Percentiles rank a stretch among this genome's conserved stretches.
These are phyloP conservation scores for Bergia sp. DNA, from an alignment of 92 coral and sea anemone genomes.

Conservation along the genomic window DNA sequence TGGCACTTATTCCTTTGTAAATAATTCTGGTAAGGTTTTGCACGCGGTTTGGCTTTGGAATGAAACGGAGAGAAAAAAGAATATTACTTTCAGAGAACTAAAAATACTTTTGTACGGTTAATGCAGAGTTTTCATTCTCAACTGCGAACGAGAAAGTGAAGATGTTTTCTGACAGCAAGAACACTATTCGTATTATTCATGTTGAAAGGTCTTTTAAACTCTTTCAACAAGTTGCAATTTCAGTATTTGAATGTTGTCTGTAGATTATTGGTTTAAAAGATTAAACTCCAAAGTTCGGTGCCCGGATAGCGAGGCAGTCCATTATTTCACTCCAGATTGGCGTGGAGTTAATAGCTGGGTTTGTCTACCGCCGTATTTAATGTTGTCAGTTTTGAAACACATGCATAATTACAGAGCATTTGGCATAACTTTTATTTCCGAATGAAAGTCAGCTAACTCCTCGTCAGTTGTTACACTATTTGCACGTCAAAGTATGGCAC, in stretches of 20 bases:
- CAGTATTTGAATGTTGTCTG: conserved; percentile 19
- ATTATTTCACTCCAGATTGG: conserved; percentile 65
- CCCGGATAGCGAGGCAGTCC: conserved; percentile 57
- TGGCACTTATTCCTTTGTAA: neutral
- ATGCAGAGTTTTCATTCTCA: neutral
- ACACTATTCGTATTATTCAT: neutral
- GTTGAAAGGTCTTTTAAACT: conserved; percentile 28
- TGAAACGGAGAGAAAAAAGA: neutral
- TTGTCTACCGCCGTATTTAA: conserved; percentile 57
- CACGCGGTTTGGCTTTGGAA: neutral
- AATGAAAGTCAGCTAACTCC: neutral
- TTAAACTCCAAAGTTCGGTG: conserved; percentile 43
- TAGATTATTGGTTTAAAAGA: conserved; percentile 21
- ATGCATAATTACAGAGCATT: conserved; percentile 32
- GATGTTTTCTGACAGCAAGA: neutral
- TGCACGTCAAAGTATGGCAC: neutral
- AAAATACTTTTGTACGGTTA: neutral
- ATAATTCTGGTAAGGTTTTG: neutral
- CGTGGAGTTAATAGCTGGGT: conserved; percentile 45
- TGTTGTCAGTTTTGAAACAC: conserved; percentile 21
- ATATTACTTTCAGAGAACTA: neutral
- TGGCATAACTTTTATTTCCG: neutral
- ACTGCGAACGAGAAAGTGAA: conserved; percentile 1
- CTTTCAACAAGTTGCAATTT: conserved; percentile 47
- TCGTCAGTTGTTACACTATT: neutral